Conservation (phyloP, 1,140 invertebrate species). For the Formica selysi region DNA sequence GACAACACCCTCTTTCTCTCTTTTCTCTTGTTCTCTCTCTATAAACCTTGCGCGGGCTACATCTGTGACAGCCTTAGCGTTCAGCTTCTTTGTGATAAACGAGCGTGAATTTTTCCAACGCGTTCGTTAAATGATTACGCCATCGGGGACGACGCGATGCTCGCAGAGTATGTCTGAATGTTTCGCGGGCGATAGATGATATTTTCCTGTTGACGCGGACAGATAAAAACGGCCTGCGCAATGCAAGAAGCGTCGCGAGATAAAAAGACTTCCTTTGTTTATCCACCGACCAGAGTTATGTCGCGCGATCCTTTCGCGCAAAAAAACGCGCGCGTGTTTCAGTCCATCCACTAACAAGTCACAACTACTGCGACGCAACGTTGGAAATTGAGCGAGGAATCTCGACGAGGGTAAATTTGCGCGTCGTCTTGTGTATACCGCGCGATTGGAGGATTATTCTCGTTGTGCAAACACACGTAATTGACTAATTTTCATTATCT, state of each 20-base stretch:
- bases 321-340: not conserved
- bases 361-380: not conserved
- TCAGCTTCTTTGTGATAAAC: not conserved
- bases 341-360: not conserved
- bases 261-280: constrained; percentile 23
- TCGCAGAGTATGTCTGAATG: not conserved
- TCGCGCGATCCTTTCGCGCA: not conserved
- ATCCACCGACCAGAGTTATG: not conserved
- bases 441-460: constrained; percentile 31
- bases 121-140: constrained; percentile 28
- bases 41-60: not conserved
- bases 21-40: too few species aligned
- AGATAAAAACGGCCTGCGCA: not conserved
- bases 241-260: not conserved
- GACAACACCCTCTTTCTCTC: too few species aligned
- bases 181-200: constrained; percentile 8
- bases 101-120: not conserved
- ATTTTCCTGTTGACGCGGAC: constrained; percentile 30
- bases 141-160: constrained; percentile 2
- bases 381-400: constrained; percentile 32
- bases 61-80: not conserved
- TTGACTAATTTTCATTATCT: constrained; percentile 59
- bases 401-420: constrained; percentile 21
- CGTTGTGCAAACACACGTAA: constrained; percentile 15
- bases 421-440: not conserved